Conservation (phyloP, 2,888 invertebrate species). For the Hanleya hanleyi region DNA sequence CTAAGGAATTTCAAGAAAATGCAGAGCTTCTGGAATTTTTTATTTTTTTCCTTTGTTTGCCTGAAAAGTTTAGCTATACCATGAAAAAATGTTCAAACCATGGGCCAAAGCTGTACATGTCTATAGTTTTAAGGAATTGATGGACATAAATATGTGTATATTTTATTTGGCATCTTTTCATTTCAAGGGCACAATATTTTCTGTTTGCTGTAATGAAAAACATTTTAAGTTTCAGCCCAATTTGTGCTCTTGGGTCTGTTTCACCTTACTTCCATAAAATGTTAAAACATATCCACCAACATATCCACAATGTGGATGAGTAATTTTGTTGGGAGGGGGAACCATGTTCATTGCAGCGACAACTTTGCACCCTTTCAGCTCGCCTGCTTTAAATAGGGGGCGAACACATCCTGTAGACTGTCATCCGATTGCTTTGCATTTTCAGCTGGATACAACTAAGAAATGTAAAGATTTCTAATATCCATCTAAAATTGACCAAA, state of each 20-base stretch:
- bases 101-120: not conserved
- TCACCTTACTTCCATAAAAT: slow-evolving; percentile 8
- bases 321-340: too few relatives aligned
- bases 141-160: not conserved
- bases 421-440: too few relatives aligned
- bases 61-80: not conserved
- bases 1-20: too few relatives aligned
- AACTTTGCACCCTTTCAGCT: too few relatives aligned
- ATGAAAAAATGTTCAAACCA: not conserved
- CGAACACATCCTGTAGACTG: too few relatives aligned
- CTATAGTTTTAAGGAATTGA: not conserved
- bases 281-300: not conserved
- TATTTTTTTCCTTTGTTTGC: not conserved
- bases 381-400: too few relatives aligned
- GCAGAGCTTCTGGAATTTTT: too few relatives aligned
- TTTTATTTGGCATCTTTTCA: not conserved
- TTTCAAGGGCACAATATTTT: slow-evolving; percentile 5
- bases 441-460: too few relatives aligned
- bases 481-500: too few relatives aligned
- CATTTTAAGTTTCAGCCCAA: slow-evolving; percentile 4
- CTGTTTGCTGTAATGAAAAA: not conserved
- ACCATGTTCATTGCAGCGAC: too few relatives aligned
- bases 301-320: not conserved
- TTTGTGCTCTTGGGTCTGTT: slow-evolving; percentile 10
- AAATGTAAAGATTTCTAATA: too few relatives aligned